Conservation (phyloP, 2,888 invertebrate species). For the Isoperla grammatica region DNA sequence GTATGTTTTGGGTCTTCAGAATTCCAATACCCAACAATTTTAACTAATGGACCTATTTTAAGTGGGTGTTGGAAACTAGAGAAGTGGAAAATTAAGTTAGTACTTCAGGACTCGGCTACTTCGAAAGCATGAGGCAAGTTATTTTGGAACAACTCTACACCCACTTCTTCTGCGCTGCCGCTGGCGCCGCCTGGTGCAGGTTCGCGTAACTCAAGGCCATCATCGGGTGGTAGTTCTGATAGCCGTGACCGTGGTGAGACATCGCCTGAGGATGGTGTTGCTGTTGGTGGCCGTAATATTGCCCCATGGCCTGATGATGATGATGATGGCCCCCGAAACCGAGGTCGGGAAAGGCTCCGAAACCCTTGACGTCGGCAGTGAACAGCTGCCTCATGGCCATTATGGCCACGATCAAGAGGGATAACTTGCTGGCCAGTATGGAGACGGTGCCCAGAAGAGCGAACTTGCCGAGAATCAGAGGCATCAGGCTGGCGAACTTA, state of each 20-base stretch:
- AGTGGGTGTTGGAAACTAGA: no score
- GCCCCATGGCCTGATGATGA: background rate
- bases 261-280: background rate
- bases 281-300: background rate
- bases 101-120: no score
- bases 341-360: background rate
- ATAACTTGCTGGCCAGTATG: conserved; percentile 38
- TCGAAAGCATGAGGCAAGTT: no score
- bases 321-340: background rate
- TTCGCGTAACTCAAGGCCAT: background rate
- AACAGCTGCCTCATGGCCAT: conserved; percentile 35
- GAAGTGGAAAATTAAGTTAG: no score
- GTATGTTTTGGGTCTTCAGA: no score
- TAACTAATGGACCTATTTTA: no score
- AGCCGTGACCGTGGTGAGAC: background rate
- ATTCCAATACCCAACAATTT: no score
- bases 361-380: conserved; percentile 8
- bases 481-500: conserved; percentile 38
- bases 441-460: conserved; percentile 38
- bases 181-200: background rate
- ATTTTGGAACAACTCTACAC: no score
- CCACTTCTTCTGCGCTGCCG: background rate
- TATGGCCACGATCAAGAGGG: conserved; percentile 37
- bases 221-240: background rate
- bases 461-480: conserved; percentile 39